These are phyloP conservation scores for Chelon auratus DNA, from an alignment of 2,797 vertebrate species.

Conservation along the genomic window DNA sequence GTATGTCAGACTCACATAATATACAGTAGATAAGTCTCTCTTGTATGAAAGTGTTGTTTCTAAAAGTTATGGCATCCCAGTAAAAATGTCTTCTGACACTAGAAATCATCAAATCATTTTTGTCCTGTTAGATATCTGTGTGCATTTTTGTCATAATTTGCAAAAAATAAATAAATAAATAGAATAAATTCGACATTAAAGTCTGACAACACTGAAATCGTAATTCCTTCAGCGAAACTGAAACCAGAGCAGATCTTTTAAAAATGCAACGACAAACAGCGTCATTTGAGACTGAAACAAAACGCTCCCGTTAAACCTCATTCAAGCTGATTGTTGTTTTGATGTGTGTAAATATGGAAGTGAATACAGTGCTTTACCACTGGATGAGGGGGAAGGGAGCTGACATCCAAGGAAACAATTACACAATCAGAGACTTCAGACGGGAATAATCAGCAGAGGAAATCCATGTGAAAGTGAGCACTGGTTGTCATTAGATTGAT, in stretches of 20 bases:
- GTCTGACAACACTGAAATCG: too few species aligned
- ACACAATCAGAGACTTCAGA: conserved; percentile 32
- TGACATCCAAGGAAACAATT: conserved; percentile 29
- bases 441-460: conserved; percentile 36
- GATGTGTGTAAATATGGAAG: not conserved
- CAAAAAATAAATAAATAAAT: not conserved
- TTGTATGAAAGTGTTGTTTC: too few species aligned
- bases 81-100: too few species aligned
- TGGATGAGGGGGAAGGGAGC: not conserved
- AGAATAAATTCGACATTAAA: too few species aligned
- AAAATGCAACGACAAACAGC: not conserved
- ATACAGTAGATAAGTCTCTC: too few species aligned
- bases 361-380: not conserved
- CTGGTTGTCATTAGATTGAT: conserved; percentile 61
- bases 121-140: too few species aligned
- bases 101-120: too few species aligned
- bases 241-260: too few species aligned
- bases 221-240: too few species aligned
- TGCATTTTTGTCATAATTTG: too few species aligned
- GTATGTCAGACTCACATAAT: too few species aligned
- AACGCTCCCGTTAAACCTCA: not conserved
- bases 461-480: conserved; percentile 53
- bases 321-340: not conserved
- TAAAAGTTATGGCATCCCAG: too few species aligned
- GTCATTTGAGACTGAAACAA: not conserved